Conservation (phyloP, 2,113 vertebrate genomes). For the Neomonachus schauinslandi region DNA sequence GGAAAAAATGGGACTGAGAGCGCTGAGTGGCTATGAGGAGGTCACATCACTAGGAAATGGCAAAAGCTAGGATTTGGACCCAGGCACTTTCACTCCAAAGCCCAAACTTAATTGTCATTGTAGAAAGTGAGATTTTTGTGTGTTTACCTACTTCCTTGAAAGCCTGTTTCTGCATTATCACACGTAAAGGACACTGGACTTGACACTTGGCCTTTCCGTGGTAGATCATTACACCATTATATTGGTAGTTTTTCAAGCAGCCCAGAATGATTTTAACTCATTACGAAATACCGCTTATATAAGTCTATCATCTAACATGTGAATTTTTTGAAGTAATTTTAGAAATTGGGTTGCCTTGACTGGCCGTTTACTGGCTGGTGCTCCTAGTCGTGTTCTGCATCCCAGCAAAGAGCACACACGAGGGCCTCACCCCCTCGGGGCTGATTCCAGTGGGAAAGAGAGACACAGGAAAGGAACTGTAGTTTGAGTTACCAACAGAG, state of each 20-base stretch:
- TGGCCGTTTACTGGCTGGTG: background rate
- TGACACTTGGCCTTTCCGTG: background rate
- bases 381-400: background rate
- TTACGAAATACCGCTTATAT: background rate
- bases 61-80: background rate
- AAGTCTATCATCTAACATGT: background rate
- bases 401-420: background rate
- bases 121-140: background rate
- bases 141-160: background rate
- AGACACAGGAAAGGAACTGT: background rate
- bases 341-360: background rate
- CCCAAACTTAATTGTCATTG: background rate
- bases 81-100: background rate
- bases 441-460: background rate
- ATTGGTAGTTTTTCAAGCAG: background rate
- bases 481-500: background rate
- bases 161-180: background rate
- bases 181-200: background rate
- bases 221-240: background rate
- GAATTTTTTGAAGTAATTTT: background rate
- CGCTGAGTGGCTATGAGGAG: background rate
- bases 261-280: background rate
- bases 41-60: background rate
- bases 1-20: background rate
- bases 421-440: background rate